Evolutionary conservation across 2,113 vertebrate species (phyloP), one percentile per base, ranked within the genome.

Genomic region (Pelecanoides urinatrix): DNA sequence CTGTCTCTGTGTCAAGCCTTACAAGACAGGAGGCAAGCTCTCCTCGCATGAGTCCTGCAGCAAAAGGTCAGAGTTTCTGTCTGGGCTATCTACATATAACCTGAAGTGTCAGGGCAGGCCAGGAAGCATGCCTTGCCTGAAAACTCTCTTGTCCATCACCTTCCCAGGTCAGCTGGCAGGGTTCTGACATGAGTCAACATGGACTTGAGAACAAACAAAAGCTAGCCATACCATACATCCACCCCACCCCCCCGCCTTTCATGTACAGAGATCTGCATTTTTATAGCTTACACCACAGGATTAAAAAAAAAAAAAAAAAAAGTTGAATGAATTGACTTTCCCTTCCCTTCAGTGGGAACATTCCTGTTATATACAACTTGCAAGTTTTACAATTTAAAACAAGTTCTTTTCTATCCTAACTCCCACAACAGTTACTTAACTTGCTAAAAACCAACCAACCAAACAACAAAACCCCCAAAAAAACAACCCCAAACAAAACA

Each of bases 21-120:
- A 66, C 4, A 50, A 13, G 32, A 38, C 55, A 66, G 25, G 4
- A 86, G 13, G 18, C 38, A 80, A 82, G 61, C 27, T 52, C 8
- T 81, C 25, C 42, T 63, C 52, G 38, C 22, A 20, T 1, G 4
- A 74, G 16, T 29, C n/a, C 56, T 67, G 13, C 11, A 71, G 45
- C 44, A 74, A 77, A 83, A 63, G 9, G 34, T 52, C 67, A 86
- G 21, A 59, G 29, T 68, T 90, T 47, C 47, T 58, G 4, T 44
- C 55, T 80, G n/a, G n/a, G 32, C 50, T 70, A 34, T 9, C 21
- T 42, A 65, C 8, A 6, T 0, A 0, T 26, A 47, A n/a, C 9
- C 12, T 49, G 10, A 80, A 89, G 25, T 16, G 13, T 45, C 32
- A 66, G 27, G 21, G 5, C 61, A 90, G 42, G 26, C 12, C 71